phyloP scores from a whole-genome alignment of 2,797 vertebrate genomes.

The Pipistrellus pipistrellus region DNA sequence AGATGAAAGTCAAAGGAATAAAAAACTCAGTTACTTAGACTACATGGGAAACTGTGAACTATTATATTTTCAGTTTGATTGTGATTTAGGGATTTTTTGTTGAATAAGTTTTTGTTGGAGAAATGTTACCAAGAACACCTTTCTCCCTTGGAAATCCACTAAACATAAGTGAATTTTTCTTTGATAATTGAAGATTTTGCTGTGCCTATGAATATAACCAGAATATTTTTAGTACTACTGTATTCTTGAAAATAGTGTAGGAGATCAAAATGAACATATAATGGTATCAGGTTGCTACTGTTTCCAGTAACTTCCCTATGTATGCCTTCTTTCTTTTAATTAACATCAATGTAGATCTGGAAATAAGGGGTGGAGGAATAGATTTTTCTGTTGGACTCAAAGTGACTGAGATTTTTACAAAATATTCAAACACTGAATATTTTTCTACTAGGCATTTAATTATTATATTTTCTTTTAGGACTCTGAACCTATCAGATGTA shows the following conservation, averaged over 20 bases:
- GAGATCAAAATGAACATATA: conserved; percentile 12
- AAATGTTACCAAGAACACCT: conserved; percentile 13
- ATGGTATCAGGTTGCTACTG: background rate
- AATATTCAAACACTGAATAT: conserved; percentile 17
- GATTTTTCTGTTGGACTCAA: background rate
- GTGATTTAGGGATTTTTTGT: background rate
- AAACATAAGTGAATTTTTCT: background rate
- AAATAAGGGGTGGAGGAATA: background rate
- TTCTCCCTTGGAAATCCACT: conserved; percentile 28
- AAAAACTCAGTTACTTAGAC: conserved; percentile 35
- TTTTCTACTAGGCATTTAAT: conserved; percentile 20
- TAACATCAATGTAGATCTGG: background rate
- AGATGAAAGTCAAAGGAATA: conserved; percentile 16
- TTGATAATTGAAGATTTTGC: conserved; percentile 19
- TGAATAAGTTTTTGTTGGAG: conserved; percentile 17
- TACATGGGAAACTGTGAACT: background rate
- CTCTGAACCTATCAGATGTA: background rate
- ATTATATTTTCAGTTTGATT: conserved; percentile 3
- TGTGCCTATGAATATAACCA: background rate
- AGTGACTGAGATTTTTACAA: background rate
- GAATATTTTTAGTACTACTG: background rate
- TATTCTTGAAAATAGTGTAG: conserved; percentile 12
- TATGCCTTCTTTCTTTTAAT: conserved; percentile 8
- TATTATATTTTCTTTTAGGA: conserved; percentile 23
- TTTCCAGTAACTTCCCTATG: background rate